Evolutionary conservation across 2,113 vertebrate species (phyloP).

Genomic region (Heterocephalus glaber): DNA sequence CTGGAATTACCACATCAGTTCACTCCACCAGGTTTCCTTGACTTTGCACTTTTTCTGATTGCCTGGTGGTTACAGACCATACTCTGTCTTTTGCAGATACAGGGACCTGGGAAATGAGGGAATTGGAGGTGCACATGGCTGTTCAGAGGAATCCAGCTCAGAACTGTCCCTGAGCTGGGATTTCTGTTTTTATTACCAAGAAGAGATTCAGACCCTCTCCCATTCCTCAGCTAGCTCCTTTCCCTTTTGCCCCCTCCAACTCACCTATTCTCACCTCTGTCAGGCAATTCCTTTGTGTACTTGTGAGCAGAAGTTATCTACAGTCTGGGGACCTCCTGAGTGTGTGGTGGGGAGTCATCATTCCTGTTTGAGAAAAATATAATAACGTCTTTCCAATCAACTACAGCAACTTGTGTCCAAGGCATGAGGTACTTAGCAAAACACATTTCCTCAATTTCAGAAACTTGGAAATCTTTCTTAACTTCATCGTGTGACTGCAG

Average conservation of each 20-base stretch:
- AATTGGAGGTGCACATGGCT: conserved; percentile 9
- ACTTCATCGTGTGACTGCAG: background rate
- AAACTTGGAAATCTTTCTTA: background rate
- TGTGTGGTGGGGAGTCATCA: background rate
- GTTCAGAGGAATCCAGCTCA: background rate
- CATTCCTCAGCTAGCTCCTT: background rate
- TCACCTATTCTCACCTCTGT: background rate
- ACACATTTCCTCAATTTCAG: background rate
- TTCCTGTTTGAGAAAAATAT: conserved; percentile 8
- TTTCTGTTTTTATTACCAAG: background rate
- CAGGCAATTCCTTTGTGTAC: background rate
- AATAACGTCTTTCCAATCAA: background rate
- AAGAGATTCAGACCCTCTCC: background rate
- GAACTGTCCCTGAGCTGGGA: conserved; percentile 16
- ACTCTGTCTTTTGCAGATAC: conserved; percentile 44
- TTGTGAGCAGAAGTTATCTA: background rate
- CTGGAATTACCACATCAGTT: conserved; percentile 62
- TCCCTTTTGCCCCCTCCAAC: background rate
- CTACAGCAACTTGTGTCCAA: background rate
- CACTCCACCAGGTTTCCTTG: conserved; percentile 56
- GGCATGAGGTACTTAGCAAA: background rate
- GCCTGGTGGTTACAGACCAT: conserved; percentile 9
- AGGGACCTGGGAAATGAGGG: conserved; percentile 31
- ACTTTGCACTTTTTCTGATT: conserved; percentile 69
- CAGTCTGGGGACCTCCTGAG: background rate